Evolutionary conservation across 2,113 vertebrate species (phyloP).

Genomic region (Porphyrio hochstetteri): DNA sequence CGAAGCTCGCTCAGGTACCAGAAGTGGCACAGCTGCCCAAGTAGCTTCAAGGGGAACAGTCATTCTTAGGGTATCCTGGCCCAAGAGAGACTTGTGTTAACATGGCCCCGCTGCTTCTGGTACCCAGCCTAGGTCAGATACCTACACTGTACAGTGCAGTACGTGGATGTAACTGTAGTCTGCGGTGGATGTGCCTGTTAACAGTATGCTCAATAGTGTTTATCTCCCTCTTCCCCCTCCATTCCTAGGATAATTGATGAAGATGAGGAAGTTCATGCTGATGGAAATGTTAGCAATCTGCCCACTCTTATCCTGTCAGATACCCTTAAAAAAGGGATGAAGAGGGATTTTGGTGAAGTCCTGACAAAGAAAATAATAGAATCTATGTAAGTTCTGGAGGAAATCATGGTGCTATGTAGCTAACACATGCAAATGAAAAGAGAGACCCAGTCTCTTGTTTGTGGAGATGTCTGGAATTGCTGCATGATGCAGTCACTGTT

Average conservation of each 20-base stretch:
- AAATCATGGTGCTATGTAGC: constrained; percentile 40
- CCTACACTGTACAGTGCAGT: not conserved
- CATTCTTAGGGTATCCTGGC: not conserved
- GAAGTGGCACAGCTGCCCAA: not conserved
- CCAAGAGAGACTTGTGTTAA: not conserved
- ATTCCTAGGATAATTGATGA: constrained; percentile 81
- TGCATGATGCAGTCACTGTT: not conserved
- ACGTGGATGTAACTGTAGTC: not conserved
- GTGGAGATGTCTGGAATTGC: constrained; percentile 11
- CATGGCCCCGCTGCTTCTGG: constrained; percentile 36
- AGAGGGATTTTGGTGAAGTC: constrained; percentile 77
- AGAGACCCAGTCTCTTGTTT: constrained; percentile 5
- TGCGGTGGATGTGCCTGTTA: constrained; percentile 45
- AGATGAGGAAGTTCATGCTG: constrained; percentile 81
- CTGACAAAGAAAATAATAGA: constrained; percentile 84
- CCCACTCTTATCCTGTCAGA: constrained; percentile 81
- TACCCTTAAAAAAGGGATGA: constrained; percentile 79
- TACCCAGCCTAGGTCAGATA: not conserved
- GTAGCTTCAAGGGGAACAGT: not conserved
- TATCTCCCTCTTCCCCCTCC: constrained; percentile 58
- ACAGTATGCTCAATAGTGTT: constrained; percentile 58
- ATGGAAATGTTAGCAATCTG: constrained; percentile 72
- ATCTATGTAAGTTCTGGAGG: constrained; percentile 77
- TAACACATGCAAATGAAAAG: constrained; percentile 21
- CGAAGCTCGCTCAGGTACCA: constrained; percentile 39